These are phyloP conservation scores for Hymenopus coronatus DNA, from an alignment of 2,888 invertebrate species.

Conservation along the genomic window DNA sequence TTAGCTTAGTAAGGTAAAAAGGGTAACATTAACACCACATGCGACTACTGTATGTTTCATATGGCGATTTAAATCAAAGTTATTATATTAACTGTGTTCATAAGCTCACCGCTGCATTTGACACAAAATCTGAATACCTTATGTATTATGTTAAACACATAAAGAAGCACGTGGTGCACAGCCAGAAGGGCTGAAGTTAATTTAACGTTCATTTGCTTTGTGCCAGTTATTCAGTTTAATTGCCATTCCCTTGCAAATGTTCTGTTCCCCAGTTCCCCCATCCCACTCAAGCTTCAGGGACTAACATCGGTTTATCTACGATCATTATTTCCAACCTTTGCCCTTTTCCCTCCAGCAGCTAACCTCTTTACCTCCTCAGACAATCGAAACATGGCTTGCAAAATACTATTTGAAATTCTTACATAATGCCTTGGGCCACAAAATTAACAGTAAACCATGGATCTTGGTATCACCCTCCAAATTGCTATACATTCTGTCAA, in stretches of 20 bases:
- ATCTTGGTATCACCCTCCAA: too few species aligned
- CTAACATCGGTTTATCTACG: neutral
- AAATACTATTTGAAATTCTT: neutral
- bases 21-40: too few species aligned
- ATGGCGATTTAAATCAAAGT: too few species aligned
- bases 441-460: neutral
- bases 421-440: neutral
- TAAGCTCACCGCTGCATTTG: too few species aligned
- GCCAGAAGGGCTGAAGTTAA: neutral
- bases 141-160: too few species aligned
- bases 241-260: neutral
- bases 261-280: neutral
- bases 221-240: neutral
- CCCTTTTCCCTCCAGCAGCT: neutral
- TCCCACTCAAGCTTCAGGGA: neutral
- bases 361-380: neutral
- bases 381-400: neutral
- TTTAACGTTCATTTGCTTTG: neutral
- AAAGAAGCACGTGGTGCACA: neutral
- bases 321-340: neutral
- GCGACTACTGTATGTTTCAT: too few species aligned
- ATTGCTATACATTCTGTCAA: too few species aligned
- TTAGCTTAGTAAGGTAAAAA: too few species aligned
- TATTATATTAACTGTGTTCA: too few species aligned
- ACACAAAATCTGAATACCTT: too few species aligned